phyloP scores from a whole-genome alignment of 2,888 invertebrate species.

The Oxycera nigricornis region DNA sequence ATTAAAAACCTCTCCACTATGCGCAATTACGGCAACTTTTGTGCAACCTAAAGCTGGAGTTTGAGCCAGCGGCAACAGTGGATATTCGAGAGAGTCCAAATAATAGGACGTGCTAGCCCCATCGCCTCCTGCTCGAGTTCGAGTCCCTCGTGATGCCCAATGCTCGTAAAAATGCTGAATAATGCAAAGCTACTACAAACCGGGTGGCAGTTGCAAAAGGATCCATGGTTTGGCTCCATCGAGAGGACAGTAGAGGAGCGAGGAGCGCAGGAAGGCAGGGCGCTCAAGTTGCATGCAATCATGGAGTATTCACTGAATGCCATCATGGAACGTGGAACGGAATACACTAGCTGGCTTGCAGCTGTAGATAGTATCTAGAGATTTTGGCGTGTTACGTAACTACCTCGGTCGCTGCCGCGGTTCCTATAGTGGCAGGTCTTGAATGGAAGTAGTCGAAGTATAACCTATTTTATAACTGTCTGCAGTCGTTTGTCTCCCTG shows the following conservation, averaged over 20 bases:
- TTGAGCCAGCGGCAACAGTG: conserved; percentile 12
- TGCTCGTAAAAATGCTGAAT: conserved; percentile 30
- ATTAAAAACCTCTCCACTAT: conserved; percentile 41
- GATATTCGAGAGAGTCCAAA: not conserved
- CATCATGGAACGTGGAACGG: conserved; percentile 3
- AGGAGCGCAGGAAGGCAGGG: not conserved
- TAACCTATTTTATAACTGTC: conserved; percentile 43
- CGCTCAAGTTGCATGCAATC: conserved; percentile 29
- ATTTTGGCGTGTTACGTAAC: conserved; percentile 34
- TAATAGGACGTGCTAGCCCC: conserved; percentile 12
- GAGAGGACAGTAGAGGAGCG: not conserved
- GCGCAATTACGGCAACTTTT: conserved; percentile 38
- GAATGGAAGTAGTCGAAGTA: conserved; percentile 25
- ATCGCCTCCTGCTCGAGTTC: not conserved
- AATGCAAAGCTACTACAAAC: not conserved
- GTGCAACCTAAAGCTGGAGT: not conserved
- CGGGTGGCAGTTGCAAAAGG: not conserved
- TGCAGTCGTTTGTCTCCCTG: conserved; percentile 43
- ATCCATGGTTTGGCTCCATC: not conserved
- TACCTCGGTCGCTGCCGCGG: not conserved
- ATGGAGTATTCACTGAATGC: conserved; percentile 24
- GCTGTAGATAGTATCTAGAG: conserved; percentile 37
- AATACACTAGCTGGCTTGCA: not conserved
- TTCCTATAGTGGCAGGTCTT: conserved; percentile 23
- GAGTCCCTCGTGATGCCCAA: not conserved